Percentiles rank a stretch among this genome's conserved stretches.
phyloP scores from a whole-genome alignment of 2,113 vertebrate species.

The Microcebus jonahi region DNA sequence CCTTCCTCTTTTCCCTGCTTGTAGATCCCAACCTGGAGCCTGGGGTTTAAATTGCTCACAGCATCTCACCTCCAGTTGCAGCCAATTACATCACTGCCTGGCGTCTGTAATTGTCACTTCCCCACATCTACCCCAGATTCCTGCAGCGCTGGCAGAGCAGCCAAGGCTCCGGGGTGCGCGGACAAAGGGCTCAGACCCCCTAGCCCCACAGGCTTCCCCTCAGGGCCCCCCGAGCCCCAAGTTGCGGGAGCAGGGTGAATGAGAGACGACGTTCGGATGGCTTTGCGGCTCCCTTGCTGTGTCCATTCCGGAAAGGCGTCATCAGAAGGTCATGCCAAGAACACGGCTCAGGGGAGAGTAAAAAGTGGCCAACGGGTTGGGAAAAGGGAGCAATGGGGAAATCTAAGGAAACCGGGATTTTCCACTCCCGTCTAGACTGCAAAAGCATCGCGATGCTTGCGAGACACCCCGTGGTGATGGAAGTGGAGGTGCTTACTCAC shows the following conservation, averaged over 20 bases:
- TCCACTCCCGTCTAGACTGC: neutral
- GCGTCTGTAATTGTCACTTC: neutral
- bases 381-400: neutral
- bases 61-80: conserved; percentile 54
- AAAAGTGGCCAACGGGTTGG: neutral
- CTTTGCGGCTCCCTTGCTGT: neutral
- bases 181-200: neutral
- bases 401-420: neutral
- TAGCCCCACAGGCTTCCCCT: neutral
- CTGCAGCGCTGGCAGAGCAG: neutral
- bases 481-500: neutral
- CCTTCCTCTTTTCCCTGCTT: neutral
- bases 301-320: neutral
- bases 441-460: neutral
- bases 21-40: conserved; percentile 43
- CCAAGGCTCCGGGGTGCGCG: accelerated
- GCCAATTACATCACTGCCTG: neutral
- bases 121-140: neutral
- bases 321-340: neutral
- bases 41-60: conserved; percentile 61
- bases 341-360: neutral
- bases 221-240: no score
- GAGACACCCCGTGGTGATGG: accelerated
- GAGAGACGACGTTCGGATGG: no score
- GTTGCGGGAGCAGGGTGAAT: neutral